These are phyloP conservation scores for Tanaodytes sp. DNA, from an alignment of 2,888 invertebrate genomes.

Conservation along the genomic window DNA sequence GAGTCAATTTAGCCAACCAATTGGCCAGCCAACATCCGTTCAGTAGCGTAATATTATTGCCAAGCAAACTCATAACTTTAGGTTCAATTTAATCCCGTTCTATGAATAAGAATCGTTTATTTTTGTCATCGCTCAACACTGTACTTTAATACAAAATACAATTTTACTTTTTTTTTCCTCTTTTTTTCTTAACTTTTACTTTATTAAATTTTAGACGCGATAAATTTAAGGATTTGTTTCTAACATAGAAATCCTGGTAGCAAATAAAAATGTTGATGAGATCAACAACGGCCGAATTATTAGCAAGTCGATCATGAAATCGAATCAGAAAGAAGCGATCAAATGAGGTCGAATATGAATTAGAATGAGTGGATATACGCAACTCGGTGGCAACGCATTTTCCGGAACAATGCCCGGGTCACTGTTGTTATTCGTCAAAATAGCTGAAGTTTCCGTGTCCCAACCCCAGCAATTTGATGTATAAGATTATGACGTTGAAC, in stretches of 20 bases:
- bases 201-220: no score
- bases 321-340: constrained; percentile 27
- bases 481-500: no score
- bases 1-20: constrained; percentile 25
- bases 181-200: no score
- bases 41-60: constrained; percentile 2
- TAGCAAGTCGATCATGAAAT: constrained; percentile 19
- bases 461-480: no score
- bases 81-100: constrained; percentile 23
- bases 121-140: not conserved
- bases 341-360: constrained; percentile 47
- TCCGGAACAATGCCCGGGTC: constrained; percentile 37
- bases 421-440: constrained; percentile 1
- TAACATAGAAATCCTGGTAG: no score
- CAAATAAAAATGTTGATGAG: no score
- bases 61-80: not conserved
- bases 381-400: constrained; percentile 17
- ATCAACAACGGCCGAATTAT: not conserved
- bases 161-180: not conserved
- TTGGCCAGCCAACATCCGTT: constrained; percentile 51
- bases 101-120: constrained; percentile 31
- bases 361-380: constrained; percentile 21
- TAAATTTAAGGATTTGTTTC: no score
- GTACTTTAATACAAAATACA: not conserved
- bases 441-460: no score